Percentiles rank a stretch among this genome's conserved stretches.
Conservation (phyloP, 2,113 vertebrate genomes). For the Rhadina sibilatrix region DNA sequence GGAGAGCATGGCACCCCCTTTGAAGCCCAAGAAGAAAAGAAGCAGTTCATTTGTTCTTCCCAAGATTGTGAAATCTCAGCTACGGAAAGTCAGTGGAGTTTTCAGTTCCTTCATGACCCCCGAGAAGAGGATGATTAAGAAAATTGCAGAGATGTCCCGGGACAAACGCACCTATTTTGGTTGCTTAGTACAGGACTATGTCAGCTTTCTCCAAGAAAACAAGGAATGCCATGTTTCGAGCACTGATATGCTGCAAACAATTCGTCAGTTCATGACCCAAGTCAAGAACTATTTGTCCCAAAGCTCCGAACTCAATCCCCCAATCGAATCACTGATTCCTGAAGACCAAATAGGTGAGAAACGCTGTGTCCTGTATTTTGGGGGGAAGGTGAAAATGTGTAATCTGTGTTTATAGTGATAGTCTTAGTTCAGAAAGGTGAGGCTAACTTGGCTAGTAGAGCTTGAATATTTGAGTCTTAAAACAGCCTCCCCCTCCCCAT, state of each 20-base stretch:
- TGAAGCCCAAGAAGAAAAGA: slow-evolving; percentile 81
- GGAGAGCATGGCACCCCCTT: slow-evolving; percentile 82
- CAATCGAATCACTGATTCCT: slow-evolving; percentile 91
- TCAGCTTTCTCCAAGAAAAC: slow-evolving; percentile 93
- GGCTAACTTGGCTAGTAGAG: background rate
- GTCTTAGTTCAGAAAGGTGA: background rate
- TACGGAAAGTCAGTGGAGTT: slow-evolving; percentile 89
- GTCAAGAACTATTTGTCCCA: slow-evolving; percentile 95
- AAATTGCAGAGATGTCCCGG: slow-evolving; percentile 84
- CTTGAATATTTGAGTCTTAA: background rate
- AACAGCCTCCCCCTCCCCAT: background rate
- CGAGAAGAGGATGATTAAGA: slow-evolving; percentile 85
- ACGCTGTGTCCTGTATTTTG: background rate
- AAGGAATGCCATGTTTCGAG: slow-evolving; percentile 89
- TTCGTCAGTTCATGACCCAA: slow-evolving; percentile 96
- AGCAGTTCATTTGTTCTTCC: slow-evolving; percentile 83
- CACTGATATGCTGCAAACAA: slow-evolving; percentile 89
- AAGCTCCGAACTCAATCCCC: slow-evolving; percentile 93
- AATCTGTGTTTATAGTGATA: background rate
- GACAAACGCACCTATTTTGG: slow-evolving; percentile 94
- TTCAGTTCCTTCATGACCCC: slow-evolving; percentile 92
- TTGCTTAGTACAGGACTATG: slow-evolving; percentile 92
- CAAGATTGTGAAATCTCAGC: slow-evolving; percentile 85
- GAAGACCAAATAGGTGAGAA: slow-evolving; percentile 95
- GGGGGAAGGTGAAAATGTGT: background rate